Conservation (phyloP, 2,797 vertebrate species). For the Sebastes reedi region DNA sequence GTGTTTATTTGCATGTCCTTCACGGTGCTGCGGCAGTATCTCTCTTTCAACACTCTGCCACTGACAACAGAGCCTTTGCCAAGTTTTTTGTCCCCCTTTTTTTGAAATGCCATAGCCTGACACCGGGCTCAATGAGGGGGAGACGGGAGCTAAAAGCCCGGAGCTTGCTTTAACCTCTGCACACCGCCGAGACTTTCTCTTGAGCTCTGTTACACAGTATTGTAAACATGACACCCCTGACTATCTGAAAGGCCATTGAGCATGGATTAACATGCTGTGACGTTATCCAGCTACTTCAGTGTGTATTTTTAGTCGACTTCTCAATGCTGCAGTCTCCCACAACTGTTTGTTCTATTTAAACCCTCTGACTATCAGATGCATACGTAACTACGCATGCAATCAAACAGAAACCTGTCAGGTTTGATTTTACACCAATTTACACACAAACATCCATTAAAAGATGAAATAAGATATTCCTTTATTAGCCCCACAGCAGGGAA, state of each 20-base stretch:
- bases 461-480: no score
- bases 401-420: neutral
- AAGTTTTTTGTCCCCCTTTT: conserved; percentile 61
- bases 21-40: conserved; percentile 52
- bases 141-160: conserved; percentile 34
- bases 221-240: conserved; percentile 42
- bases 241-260: conserved; percentile 40
- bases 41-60: conserved; percentile 45
- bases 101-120: conserved; percentile 70
- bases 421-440: neutral
- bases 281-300: conserved; percentile 9
- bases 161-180: conserved; percentile 67
- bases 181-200: conserved; percentile 38
- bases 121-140: conserved; percentile 44
- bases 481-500: no score
- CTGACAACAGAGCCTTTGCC: conserved; percentile 65
- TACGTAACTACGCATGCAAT: neutral
- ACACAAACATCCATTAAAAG: no score
- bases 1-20: conserved; percentile 72
- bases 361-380: neutral
- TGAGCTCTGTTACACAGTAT: conserved; percentile 25
- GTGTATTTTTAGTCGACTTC: neutral
- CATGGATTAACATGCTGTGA: conserved; percentile 29
- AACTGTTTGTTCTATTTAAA: neutral
- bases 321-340: neutral